Evolutionary conservation across 53 echinoderm and acorn worm species (phyloP).

Genomic region (Stichopus horrens): DNA sequence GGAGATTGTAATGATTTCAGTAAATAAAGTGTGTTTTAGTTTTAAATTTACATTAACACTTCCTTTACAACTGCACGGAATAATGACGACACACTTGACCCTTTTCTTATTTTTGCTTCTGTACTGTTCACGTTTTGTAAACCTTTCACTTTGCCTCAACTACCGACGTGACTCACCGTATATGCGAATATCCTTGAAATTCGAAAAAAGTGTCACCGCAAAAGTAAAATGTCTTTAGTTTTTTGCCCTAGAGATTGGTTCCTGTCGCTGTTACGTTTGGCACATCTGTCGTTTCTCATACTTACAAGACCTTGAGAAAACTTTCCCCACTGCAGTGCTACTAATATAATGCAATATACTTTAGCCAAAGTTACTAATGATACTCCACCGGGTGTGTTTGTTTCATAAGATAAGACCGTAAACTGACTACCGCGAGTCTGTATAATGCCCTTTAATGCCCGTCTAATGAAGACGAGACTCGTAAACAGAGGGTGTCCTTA

Average conservation of each 20-base stretch:
- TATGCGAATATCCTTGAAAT: conserved; percentile 7
- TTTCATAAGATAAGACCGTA: neutral
- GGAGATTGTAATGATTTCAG: too few species aligned
- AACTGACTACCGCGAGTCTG: neutral
- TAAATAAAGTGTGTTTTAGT: too few species aligned
- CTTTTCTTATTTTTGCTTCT: neutral
- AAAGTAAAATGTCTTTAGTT: neutral
- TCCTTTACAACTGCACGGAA: neutral
- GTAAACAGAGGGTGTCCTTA: neutral
- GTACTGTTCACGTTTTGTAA: neutral
- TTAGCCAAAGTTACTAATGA: conserved; percentile 6
- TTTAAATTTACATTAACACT: too few species aligned
- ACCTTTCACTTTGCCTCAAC: neutral
- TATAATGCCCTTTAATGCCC: neutral
- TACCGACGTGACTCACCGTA: neutral
- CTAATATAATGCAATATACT: conserved; percentile 7
- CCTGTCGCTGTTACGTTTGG: neutral
- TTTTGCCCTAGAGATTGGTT: conserved; percentile 10
- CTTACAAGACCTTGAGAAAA: neutral
- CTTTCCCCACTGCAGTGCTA: neutral
- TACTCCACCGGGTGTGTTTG: neutral
- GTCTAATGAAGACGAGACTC: neutral
- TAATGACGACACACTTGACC: neutral
- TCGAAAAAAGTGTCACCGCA: neutral
- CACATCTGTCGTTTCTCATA: neutral